Conservation (phyloP, 2,888 invertebrate genomes). For the Dasypolia templi region DNA sequence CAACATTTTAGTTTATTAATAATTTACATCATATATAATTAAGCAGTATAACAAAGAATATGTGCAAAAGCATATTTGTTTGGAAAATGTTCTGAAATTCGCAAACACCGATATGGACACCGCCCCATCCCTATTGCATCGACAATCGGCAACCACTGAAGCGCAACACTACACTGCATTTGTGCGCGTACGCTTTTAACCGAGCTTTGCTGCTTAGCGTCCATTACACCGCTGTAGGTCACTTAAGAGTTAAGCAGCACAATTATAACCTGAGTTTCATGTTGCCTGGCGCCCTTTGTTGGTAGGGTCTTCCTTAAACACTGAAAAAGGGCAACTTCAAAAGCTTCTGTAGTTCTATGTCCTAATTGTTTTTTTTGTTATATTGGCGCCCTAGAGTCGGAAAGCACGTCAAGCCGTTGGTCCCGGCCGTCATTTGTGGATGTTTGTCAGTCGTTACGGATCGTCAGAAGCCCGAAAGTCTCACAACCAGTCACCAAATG, state of each 20-base stretch:
- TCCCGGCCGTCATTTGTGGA: too few relatives aligned
- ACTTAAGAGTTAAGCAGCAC: conserved; percentile 45
- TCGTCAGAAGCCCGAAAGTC: too few relatives aligned
- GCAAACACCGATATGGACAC: conserved; percentile 11
- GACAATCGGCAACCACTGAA: conserved; percentile 62
- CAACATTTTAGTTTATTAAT: too few relatives aligned
- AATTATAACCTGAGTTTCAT: conserved; percentile 50
- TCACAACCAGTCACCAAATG: too few relatives aligned
- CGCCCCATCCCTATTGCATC: conserved; percentile 53
- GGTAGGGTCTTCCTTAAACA: not conserved
- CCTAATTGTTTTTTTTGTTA: not conserved
- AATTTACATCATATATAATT: too few relatives aligned
- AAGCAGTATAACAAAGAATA: too few relatives aligned
- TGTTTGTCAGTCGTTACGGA: too few relatives aligned
- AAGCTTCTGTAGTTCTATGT: not conserved
- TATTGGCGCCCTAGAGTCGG: too few relatives aligned
- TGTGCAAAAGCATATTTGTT: too few relatives aligned
- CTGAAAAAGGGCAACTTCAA: not conserved
- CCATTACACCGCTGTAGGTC: conserved; percentile 69
- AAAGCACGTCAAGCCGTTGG: too few relatives aligned
- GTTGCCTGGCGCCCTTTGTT: conserved; percentile 36
- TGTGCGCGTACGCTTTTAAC: conserved; percentile 72
- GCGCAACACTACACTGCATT: conserved; percentile 63
- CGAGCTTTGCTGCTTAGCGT: conserved; percentile 64
- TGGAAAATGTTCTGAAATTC: too few relatives aligned